These are phyloP conservation scores for Ailurus styani DNA, from an alignment of 2,113 vertebrate genomes.

Conservation along the genomic window DNA sequence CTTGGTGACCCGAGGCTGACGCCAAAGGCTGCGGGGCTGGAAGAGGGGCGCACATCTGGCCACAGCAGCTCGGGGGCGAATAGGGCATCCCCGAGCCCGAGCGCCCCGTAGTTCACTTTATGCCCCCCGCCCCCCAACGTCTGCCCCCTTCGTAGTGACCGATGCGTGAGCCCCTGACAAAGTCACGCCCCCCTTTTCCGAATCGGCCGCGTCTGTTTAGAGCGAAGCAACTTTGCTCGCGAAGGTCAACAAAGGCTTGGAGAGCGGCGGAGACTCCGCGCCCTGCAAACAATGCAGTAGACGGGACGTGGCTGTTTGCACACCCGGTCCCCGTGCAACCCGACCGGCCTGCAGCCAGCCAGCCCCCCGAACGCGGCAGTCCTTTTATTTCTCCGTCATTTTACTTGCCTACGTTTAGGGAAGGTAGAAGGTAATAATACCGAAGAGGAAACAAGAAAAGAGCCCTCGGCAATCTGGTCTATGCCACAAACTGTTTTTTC, in stretches of 20 bases:
- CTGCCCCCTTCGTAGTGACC: background rate
- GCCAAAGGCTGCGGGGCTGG: background rate
- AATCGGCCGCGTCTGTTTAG: background rate
- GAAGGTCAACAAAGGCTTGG: slow-evolving; percentile 32
- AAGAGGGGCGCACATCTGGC: background rate
- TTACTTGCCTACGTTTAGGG: background rate
- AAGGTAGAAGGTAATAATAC: background rate
- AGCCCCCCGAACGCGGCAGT: background rate
- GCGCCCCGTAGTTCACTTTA: background rate
- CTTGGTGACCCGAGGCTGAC: background rate
- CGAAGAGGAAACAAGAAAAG: background rate
- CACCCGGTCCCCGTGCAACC: background rate
- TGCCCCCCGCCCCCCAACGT: background rate
- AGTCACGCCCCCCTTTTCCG: background rate
- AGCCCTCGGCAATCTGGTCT: accelerated
- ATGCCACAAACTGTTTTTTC: background rate
- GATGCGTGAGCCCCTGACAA: background rate
- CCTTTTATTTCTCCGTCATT: background rate
- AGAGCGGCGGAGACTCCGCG: background rate
- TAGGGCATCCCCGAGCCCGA: background rate
- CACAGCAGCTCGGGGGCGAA: background rate
- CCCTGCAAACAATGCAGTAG: slow-evolving; percentile 3
- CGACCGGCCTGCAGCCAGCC: background rate
- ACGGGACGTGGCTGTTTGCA: background rate
- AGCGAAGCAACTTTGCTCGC: slow-evolving; percentile 31